phyloP scores from a whole-genome alignment of 2,113 vertebrate genomes.

The Rhinolophus ferrumequinum region DNA sequence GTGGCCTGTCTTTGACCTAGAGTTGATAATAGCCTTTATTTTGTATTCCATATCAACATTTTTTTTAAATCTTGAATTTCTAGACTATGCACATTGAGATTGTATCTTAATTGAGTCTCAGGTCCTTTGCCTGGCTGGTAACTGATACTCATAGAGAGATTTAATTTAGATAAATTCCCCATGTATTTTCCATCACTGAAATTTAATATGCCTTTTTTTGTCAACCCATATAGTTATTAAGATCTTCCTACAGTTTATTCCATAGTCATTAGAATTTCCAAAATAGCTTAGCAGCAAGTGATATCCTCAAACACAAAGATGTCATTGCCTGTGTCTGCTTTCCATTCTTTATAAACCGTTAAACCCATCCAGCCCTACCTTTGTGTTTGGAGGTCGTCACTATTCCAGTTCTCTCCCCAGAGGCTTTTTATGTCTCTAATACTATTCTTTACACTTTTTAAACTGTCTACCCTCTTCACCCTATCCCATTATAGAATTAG shows the following conservation, averaged over 20 bases:
- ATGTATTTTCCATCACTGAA: background rate
- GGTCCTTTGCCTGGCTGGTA: background rate
- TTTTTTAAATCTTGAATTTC: slow-evolving; percentile 17
- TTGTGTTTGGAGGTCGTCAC: background rate
- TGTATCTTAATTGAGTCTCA: background rate
- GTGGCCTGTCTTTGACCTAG: background rate
- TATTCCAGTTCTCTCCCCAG: background rate
- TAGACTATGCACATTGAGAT: background rate
- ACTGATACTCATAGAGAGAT: background rate
- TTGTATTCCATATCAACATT: background rate
- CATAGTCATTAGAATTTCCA: background rate
- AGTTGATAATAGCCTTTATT: background rate
- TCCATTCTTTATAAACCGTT: background rate
- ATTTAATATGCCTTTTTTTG: background rate
- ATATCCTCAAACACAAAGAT: background rate
- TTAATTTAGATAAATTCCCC: background rate
- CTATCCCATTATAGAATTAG: background rate
- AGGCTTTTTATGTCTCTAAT: background rate
- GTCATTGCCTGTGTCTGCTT: background rate
- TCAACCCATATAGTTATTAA: background rate
- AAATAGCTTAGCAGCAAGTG: background rate
- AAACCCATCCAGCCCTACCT: background rate
- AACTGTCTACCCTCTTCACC: background rate
- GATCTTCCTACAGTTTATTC: background rate
- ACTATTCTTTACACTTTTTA: background rate